phyloP scores from a whole-genome alignment of 2,888 invertebrate genomes.

The Dryadula phaetusa region DNA sequence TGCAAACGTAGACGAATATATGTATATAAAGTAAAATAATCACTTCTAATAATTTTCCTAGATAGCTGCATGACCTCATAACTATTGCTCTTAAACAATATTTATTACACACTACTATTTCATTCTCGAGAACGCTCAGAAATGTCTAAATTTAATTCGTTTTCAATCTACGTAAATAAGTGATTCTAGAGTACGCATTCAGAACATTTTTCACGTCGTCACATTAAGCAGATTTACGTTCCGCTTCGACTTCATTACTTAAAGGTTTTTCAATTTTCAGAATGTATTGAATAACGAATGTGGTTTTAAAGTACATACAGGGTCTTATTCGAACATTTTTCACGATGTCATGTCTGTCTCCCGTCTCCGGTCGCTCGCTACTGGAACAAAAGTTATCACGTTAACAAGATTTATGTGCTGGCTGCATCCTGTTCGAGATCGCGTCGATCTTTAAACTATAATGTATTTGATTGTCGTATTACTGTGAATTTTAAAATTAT shows the following conservation, averaged over 20 bases:
- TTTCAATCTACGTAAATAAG: slow-evolving; percentile 47
- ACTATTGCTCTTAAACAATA: slow-evolving; percentile 23
- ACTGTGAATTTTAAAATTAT: background rate
- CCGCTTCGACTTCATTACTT: slow-evolving; percentile 55
- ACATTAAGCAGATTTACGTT: slow-evolving; percentile 61
- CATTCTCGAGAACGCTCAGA: slow-evolving; percentile 29
- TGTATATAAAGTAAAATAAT: background rate
- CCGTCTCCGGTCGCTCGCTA: slow-evolving; percentile 56
- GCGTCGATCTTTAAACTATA: slow-evolving; percentile 46
- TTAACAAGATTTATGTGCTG: slow-evolving; percentile 58
- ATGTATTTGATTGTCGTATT: slow-evolving; percentile 41
- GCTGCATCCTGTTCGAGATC: slow-evolving; percentile 51
- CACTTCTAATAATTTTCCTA: background rate
- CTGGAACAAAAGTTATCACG: slow-evolving; percentile 62
- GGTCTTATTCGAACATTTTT: slow-evolving; percentile 57
- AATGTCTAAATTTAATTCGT: slow-evolving; percentile 43
- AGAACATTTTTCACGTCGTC: slow-evolving; percentile 63
- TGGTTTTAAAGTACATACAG: slow-evolving; percentile 44
- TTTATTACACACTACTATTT: slow-evolving; percentile 8
- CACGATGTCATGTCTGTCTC: slow-evolving; percentile 60
- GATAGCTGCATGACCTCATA: background rate
- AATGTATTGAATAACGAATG: slow-evolving; percentile 47
- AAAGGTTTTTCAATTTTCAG: slow-evolving; percentile 53
- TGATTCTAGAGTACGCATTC: slow-evolving; percentile 52
- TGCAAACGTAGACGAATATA: background rate